phyloP scores from a whole-genome alignment of 1,140 invertebrate genomes.

The Drosophila pseudoobscura region DNA sequence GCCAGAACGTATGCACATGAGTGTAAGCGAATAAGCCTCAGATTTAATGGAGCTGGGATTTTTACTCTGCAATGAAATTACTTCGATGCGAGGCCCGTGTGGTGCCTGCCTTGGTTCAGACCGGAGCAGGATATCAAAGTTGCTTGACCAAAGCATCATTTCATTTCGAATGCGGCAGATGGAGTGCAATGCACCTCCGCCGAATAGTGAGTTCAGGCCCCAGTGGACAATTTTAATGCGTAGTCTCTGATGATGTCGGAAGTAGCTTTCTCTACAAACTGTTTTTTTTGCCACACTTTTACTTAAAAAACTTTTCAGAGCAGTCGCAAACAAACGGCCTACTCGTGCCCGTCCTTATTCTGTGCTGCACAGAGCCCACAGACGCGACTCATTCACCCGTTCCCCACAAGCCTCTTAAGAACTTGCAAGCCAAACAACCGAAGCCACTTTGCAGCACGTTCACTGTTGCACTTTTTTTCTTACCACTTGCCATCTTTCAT shows the following conservation, averaged over 20 bases:
- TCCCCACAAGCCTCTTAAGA: conserved; percentile 56
- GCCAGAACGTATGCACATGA: not conserved
- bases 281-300: conserved; percentile 51
- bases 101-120: too few species aligned
- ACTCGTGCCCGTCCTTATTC: conserved; percentile 11
- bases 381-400: conserved; percentile 22
- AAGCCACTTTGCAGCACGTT: conserved; percentile 69
- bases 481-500: conserved; percentile 63
- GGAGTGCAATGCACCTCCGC: conserved; percentile 6
- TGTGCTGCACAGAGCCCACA: conserved; percentile 3
- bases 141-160: too few species aligned
- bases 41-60: conserved; percentile 44
- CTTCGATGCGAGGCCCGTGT: conserved; percentile 7
- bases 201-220: conserved; percentile 26
- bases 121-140: not conserved
- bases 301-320: conserved; percentile 56
- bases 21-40: conserved; percentile 24
- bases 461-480: conserved; percentile 70
- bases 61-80: conserved; percentile 13
- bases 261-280: conserved; percentile 52
- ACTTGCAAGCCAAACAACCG: conserved; percentile 66
- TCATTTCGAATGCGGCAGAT: not conserved
- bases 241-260: not conserved
- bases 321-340: conserved; percentile 46
- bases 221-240: conserved; percentile 43